Base-by-base conservation (phyloP, 2,113 vertebrate genomes). In the Polypterus bichir region DNA sequence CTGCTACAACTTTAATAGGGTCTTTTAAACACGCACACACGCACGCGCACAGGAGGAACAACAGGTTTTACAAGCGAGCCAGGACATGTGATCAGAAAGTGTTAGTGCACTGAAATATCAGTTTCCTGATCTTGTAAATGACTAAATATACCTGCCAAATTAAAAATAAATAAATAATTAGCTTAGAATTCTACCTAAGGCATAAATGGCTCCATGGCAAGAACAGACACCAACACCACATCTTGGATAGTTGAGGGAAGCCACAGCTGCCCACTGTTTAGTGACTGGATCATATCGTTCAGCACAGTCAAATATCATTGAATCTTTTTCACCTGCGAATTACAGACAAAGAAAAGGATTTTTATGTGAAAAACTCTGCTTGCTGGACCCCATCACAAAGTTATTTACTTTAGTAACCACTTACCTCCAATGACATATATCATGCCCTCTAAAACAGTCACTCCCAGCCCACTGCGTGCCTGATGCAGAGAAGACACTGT, bases 381-480 rank as follows among this genome's bases (percentile, higher is more conserved):
- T 27, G 27, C 27, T 27, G 27, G 27, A 27, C 27, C 27, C 27
- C 27, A 27, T 27, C 27, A 27, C 27, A 27, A 27, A 27, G 27
- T 27, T 27, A 27, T 27, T 58, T 27, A 7, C 51, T 45, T 58
- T 44, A 8, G 6, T 27, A 9, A 44, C 27, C 48, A 46, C 70
- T 79, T 82, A 99, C 96, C 96, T 91, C 96, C 96, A 60, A 99
- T 90, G 46, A 95, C 95, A 4, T 99, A 99, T 67, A 99, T 86
- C 91, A 92, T 94, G 56, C 94, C 96, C 75, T 95, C 92, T 58
- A 95, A 79, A 4, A 95, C 90, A 0, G 90, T 84, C 5, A 97
- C 90, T 7, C 94, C 92, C n/a, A 96, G 75, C 4, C 94, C 96
- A 0, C 91, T 93, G 58, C 95, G 91, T 48, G 96, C 95, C 78